Evolutionary conservation across 2,888 invertebrate species (phyloP).

Genomic region (Parasteatoda lunata): DNA sequence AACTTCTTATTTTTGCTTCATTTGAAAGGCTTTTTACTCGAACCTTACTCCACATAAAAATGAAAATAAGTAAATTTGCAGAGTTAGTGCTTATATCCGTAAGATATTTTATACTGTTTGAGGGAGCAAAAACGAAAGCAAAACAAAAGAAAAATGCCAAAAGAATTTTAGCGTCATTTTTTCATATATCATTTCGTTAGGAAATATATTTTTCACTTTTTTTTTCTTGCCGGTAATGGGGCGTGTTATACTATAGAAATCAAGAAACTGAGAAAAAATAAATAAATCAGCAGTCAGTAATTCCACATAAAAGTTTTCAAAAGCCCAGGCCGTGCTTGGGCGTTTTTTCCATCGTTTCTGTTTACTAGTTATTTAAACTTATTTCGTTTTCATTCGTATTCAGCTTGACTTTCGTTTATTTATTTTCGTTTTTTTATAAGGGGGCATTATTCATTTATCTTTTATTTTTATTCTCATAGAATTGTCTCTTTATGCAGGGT

Average conservation of each 20-base stretch:
- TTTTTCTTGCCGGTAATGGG: constrained; percentile 38
- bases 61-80: too few species aligned
- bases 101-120: background rate
- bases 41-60: too few species aligned
- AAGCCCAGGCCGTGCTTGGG: background rate
- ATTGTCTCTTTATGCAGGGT: constrained; percentile 48
- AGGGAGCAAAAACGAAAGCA: background rate
- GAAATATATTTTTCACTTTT: constrained; percentile 17
- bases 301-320: constrained; percentile 27
- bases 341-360: constrained; percentile 3
- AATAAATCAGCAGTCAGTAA: constrained; percentile 10
- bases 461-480: constrained; percentile 28
- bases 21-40: too few species aligned
- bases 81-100: background rate
- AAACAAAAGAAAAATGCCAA: background rate
- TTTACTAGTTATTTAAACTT: constrained; percentile 48
- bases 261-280: constrained; percentile 24
- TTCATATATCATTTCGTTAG: constrained; percentile 36
- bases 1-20: too few species aligned
- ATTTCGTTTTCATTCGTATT: constrained; percentile 33
- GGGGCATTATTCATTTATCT: constrained; percentile 1
- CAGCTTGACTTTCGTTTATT: constrained; percentile 2
- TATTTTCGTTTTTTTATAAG: background rate
- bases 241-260: constrained; percentile 51
- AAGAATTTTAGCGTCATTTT: constrained; percentile 31